Evolutionary conservation across 2,113 vertebrate genomes (phyloP).

Genomic region (Bubalus kerabau): DNA sequence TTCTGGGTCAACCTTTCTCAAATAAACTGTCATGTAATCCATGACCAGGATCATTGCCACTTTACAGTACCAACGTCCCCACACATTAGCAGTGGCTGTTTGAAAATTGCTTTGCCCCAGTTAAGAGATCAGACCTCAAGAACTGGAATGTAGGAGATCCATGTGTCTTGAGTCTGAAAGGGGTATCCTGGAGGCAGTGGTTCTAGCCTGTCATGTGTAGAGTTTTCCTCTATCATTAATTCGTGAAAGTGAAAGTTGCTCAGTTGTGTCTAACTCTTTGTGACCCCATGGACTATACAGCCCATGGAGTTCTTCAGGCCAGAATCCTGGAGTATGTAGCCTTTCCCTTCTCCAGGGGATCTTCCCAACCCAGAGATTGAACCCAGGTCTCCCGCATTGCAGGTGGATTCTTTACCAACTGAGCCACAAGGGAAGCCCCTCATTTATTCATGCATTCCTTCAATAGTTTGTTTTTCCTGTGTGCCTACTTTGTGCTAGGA

Average conservation of each 20-base stretch:
- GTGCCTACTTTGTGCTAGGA: background rate
- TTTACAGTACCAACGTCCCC: background rate
- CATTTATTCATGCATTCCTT: background rate
- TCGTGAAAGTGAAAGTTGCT: background rate
- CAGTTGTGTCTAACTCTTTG: background rate
- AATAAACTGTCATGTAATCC: conserved; percentile 55
- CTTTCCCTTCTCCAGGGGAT: background rate
- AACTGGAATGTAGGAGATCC: background rate
- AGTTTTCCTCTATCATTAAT: background rate
- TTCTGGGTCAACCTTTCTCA: conserved; percentile 68
- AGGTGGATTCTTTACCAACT: background rate
- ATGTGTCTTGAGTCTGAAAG: background rate
- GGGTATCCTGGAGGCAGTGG: background rate
- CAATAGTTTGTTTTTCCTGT: background rate
- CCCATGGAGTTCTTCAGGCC: background rate
- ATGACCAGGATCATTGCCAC: background rate
- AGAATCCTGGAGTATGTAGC: background rate
- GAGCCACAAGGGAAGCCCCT: background rate
- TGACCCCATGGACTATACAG: background rate
- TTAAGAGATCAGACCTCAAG: background rate
- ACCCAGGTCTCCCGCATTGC: background rate
- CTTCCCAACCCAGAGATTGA: background rate
- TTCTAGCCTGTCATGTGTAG: background rate
- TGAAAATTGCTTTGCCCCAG: background rate
- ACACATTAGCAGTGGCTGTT: background rate